Evolutionary conservation across 2,113 vertebrate species (phyloP).

Genomic region (Brachyhypopomus occidentalis): DNA sequence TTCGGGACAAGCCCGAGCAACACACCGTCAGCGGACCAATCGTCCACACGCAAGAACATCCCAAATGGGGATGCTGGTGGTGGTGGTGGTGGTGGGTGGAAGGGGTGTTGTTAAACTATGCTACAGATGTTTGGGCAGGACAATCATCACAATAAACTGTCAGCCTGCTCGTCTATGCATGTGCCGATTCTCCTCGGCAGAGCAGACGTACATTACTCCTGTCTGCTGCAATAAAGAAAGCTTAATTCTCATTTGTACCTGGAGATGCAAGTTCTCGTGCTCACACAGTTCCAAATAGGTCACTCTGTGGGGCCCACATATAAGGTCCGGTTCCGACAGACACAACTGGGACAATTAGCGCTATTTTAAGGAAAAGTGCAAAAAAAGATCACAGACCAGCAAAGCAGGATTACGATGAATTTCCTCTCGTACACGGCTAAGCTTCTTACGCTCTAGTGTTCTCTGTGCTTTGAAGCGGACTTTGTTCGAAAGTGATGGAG

Average conservation of each 20-base stretch:
- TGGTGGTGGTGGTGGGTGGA: too few relatives aligned
- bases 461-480: conserved; percentile 14
- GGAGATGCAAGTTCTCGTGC: conserved; percentile 11
- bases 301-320: conserved; percentile 44
- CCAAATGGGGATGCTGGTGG: too few relatives aligned
- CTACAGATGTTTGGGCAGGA: too few relatives aligned
- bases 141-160: too few relatives aligned
- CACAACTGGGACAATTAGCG: conserved; percentile 55
- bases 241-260: conserved; percentile 27
- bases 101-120: too few relatives aligned
- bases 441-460: conserved; percentile 37
- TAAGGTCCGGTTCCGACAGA: conserved; percentile 42
- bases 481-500: conserved; percentile 12
- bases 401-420: conserved; percentile 47
- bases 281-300: conserved; percentile 46
- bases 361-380: conserved; percentile 53
- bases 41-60: neutral
- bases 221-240: conserved; percentile 3
- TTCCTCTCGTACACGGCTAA: conserved; percentile 44
- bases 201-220: neutral
- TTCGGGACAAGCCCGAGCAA: neutral
- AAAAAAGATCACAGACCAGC: conserved; percentile 46
- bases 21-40: neutral
- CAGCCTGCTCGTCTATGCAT: neutral
- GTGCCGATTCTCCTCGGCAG: neutral